Evolutionary conservation across 2,113 vertebrate species (phyloP).

Genomic region (Datnioides undecimradiatus): DNA sequence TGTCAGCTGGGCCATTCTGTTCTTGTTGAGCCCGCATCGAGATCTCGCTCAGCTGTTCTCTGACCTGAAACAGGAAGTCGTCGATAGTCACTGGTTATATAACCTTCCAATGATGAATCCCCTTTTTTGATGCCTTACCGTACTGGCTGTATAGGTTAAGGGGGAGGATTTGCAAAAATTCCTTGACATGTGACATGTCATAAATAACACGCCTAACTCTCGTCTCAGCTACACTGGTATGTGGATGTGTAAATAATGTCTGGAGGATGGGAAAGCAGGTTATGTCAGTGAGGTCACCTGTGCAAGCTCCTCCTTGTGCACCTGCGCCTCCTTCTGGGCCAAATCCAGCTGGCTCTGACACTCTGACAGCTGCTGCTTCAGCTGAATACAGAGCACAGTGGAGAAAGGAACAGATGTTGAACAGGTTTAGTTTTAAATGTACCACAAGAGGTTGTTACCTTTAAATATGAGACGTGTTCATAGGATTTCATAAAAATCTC

Average conservation of each 20-base stretch:
- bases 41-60: slow-evolving; percentile 89
- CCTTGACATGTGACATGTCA: neutral
- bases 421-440: neutral
- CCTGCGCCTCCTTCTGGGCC: slow-evolving; percentile 88
- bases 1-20: slow-evolving; percentile 80
- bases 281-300: slow-evolving; percentile 81
- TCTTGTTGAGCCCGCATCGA: slow-evolving; percentile 84
- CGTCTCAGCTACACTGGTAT: neutral
- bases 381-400: slow-evolving; percentile 73
- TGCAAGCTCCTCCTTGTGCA: slow-evolving; percentile 89
- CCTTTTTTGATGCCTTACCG: neutral
- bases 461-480: neutral
- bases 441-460: neutral
- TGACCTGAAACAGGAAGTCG: slow-evolving; percentile 88
- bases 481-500: neutral
- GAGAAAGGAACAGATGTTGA: slow-evolving; percentile 16
- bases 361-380: slow-evolving; percentile 89
- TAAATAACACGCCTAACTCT: neutral
- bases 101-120: slow-evolving; percentile 18
- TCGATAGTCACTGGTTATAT: slow-evolving; percentile 53
- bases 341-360: slow-evolving; percentile 88
- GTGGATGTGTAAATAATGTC: neutral
- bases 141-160: neutral
- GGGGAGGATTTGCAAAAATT: slow-evolving; percentile 7
- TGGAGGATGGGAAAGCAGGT: neutral